Evolutionary conservation across 2,888 invertebrate species (phyloP).

Genomic region (Ypsolopha sequella): DNA sequence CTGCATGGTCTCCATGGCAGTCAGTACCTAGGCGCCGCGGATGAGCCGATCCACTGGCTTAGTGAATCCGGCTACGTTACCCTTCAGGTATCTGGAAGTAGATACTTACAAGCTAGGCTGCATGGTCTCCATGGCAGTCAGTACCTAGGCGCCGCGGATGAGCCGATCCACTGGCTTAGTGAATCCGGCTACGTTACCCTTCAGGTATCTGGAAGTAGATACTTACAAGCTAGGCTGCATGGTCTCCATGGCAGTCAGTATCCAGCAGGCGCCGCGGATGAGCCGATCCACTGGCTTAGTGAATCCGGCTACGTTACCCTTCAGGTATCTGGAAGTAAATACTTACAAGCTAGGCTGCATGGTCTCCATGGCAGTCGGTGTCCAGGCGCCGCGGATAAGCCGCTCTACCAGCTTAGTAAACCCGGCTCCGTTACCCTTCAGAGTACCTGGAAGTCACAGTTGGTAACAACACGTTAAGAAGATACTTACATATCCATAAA

Average conservation of each 20-base stretch:
- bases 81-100: no score
- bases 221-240: constrained; percentile 99
- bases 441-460: constrained; percentile 52
- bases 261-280: no score
- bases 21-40: constrained; percentile 98
- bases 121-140: constrained; percentile 97
- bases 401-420: constrained; percentile 95
- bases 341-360: constrained; percentile 99
- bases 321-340: no score
- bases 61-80: constrained; percentile 97
- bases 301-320: no score
- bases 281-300: no score
- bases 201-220: no score
- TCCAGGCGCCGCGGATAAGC: constrained; percentile 97
- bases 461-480: background rate
- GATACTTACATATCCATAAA: no score
- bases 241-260: constrained; percentile 96
- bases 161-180: no score
- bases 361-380: constrained; percentile 98
- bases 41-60: constrained; percentile 94
- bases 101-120: constrained; percentile 95
- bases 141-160: no score
- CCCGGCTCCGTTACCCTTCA: constrained; percentile 96
- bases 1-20: constrained; percentile 98
- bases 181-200: no score